Evolutionary conservation across 2,113 vertebrate genomes (phyloP).

Genomic region (Scortum barcoo): DNA sequence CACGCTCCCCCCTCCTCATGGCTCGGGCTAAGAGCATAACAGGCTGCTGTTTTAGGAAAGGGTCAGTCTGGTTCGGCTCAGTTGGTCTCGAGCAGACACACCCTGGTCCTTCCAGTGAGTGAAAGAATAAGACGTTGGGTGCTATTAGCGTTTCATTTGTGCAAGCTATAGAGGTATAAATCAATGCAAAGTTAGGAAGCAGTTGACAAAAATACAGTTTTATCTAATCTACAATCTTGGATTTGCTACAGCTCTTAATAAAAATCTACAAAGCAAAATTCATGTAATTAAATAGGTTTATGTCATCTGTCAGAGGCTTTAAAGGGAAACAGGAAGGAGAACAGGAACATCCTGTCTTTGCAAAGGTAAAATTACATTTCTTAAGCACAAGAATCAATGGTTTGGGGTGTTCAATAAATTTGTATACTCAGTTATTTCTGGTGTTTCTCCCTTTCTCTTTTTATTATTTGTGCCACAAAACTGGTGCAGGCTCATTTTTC

Average conservation of each 20-base stretch:
- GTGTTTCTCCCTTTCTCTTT: not conserved
- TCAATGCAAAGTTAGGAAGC: not conserved
- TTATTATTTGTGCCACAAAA: constrained; percentile 14
- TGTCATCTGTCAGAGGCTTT: not conserved
- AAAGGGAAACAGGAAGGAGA: not conserved
- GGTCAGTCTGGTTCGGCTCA: constrained; percentile 53
- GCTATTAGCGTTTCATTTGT: constrained; percentile 6
- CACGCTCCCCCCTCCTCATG: constrained; percentile 27
- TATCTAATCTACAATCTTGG: not conserved
- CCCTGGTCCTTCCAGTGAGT: constrained; percentile 28
- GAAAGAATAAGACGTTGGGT: constrained; percentile 20
- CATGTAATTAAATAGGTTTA: not conserved
- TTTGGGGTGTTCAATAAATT: not conserved
- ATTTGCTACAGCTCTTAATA: not conserved
- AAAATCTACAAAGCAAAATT: not conserved
- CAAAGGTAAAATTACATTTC: not conserved
- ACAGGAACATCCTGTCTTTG: constrained; percentile 1
- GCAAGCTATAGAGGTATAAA: not conserved
- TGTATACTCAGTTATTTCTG: not conserved
- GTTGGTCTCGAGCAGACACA: constrained; percentile 46
- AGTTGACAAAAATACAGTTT: not conserved
- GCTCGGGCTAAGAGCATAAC: constrained; percentile 49
- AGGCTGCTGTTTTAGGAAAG: constrained; percentile 58
- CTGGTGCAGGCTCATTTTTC: constrained; percentile 21
- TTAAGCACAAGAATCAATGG: not conserved